Conservation (phyloP, 2,797 vertebrate genomes). For the Paratrypauchen microcephalus region DNA sequence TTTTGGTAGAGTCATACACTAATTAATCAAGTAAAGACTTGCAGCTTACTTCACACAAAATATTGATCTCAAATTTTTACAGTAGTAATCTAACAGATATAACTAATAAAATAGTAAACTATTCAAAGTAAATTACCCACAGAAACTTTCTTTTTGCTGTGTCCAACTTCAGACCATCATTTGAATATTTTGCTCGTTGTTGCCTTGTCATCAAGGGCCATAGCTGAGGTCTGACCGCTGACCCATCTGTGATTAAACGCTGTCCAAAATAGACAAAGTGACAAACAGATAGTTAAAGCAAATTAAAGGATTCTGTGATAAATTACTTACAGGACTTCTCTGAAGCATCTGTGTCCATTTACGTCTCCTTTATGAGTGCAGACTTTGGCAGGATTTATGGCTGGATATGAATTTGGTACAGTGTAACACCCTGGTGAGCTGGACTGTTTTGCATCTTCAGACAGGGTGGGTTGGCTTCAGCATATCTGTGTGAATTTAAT, state of each 20-base stretch:
- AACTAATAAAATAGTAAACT: too few species aligned
- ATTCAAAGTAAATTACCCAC: too few species aligned
- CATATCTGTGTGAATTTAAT: constrained; percentile 77
- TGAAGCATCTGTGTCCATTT: constrained; percentile 62
- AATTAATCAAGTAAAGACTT: too few species aligned
- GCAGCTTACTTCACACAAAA: too few species aligned
- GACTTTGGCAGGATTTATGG: constrained; percentile 62
- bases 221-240: constrained; percentile 66
- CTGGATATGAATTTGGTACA: constrained; percentile 50
- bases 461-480: constrained; percentile 62
- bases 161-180: constrained; percentile 50
- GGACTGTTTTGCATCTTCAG: constrained; percentile 63
- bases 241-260: constrained; percentile 59
- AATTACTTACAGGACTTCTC: constrained; percentile 69
- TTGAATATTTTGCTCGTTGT: constrained; percentile 55
- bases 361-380: constrained; percentile 52
- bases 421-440: constrained; percentile 53
- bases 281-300: constrained; percentile 71
- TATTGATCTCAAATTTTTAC: too few species aligned
- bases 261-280: constrained; percentile 68
- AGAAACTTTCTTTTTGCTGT: background rate
- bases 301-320: constrained; percentile 70
- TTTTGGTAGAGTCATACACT: too few species aligned
- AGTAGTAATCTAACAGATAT: too few species aligned
- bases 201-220: constrained; percentile 64